Evolutionary conservation across 2,888 invertebrate genomes (phyloP).

Genomic region (Eristalis tenax): DNA sequence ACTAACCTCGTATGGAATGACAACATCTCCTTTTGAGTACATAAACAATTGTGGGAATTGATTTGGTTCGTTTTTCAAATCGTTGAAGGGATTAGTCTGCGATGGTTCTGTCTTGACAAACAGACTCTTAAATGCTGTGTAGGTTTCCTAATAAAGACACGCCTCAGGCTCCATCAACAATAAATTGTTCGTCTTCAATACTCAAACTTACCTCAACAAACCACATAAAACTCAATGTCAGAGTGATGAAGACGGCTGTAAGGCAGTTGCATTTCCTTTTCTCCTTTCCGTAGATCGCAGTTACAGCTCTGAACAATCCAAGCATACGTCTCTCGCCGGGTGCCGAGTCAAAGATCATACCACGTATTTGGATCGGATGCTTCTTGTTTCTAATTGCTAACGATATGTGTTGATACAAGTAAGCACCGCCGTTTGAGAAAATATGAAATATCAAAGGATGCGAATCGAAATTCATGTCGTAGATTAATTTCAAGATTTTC

Average conservation of each 20-base stretch:
- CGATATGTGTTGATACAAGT: constrained; percentile 86
- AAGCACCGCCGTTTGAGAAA: constrained; percentile 90
- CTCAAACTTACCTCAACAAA: constrained; percentile 82
- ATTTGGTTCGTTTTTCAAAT: constrained; percentile 83
- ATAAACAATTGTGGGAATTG: constrained; percentile 88
- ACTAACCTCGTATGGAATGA: constrained; percentile 84
- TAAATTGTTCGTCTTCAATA: too few relatives aligned
- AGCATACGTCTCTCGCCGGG: constrained; percentile 84
- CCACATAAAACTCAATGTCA: constrained; percentile 84
- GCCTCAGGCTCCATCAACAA: too few relatives aligned
- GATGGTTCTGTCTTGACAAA: constrained; percentile 80
- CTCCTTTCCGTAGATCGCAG: constrained; percentile 84
- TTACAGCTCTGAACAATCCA: constrained; percentile 84
- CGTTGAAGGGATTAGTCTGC: constrained; percentile 84
- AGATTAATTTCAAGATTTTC: constrained; percentile 85
- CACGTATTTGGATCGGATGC: constrained; percentile 82
- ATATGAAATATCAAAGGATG: constrained; percentile 89
- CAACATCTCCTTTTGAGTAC: constrained; percentile 87
- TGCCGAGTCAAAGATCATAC: constrained; percentile 88
- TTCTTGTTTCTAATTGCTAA: constrained; percentile 83
- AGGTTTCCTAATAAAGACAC: constrained; percentile 77
- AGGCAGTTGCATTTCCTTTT: constrained; percentile 83
- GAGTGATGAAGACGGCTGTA: constrained; percentile 82
- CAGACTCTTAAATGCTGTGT: constrained; percentile 79
- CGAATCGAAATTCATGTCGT: constrained; percentile 86